Percentiles rank a stretch among this genome's conserved stretches.
Evolutionary conservation across 2,113 vertebrate genomes (phyloP).

Genomic region (Hypomesus transpacificus): DNA sequence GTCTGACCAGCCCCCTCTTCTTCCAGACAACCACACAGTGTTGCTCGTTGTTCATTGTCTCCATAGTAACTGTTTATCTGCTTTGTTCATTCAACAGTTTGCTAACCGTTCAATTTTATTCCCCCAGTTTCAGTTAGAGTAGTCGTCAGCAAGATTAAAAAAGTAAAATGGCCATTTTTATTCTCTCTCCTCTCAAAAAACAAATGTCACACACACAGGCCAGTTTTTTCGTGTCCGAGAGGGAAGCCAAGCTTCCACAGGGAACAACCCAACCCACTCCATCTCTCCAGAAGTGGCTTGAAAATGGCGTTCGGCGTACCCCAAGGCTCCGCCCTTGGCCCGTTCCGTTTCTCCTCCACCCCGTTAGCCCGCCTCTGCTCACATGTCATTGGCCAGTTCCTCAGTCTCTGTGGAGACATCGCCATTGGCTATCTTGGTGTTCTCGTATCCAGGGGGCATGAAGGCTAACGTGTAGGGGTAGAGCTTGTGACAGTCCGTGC

Average conservation of each 20-base stretch:
- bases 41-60: constrained; percentile 27
- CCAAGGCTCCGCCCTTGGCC: constrained; percentile 57
- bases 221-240: constrained; percentile 62
- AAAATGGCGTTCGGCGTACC: constrained; percentile 62
- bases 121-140: constrained; percentile 53
- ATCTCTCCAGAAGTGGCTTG: constrained; percentile 35
- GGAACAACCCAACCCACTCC: constrained; percentile 19
- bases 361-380: constrained; percentile 57
- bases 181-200: constrained; percentile 58
- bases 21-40: constrained; percentile 18
- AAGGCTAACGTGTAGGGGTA: constrained; percentile 96
- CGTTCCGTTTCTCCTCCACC: constrained; percentile 46
- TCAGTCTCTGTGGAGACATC: constrained; percentile 90
- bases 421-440: constrained; percentile 92
- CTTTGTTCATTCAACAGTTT: constrained; percentile 33
- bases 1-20: constrained; percentile 16
- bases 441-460: constrained; percentile 94
- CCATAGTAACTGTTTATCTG: constrained; percentile 31
- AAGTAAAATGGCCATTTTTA: constrained; percentile 81
- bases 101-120: constrained; percentile 32
- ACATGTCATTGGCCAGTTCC: constrained; percentile 98
- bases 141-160: constrained; percentile 81
- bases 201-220: constrained; percentile 57
- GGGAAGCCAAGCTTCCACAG: constrained; percentile 50
- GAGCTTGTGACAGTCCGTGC: constrained; percentile 90